Evolutionary conservation across 92 coral and sea anemone species (phyloP).

Genomic region (Metridium senile): DNA sequence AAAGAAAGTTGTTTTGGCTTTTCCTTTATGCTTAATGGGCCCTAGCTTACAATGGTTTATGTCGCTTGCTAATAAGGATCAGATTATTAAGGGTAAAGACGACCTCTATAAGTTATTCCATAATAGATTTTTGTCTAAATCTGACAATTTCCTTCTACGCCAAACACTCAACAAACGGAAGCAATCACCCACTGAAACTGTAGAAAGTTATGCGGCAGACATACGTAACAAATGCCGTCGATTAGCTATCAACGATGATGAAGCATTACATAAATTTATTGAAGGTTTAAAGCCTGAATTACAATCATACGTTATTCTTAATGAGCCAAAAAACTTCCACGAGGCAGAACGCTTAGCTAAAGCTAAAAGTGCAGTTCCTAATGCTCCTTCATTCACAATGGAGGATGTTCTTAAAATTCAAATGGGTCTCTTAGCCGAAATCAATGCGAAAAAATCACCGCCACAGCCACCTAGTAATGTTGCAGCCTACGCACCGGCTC

Average conservation of each 20-base stretch:
- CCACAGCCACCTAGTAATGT: too few relatives aligned
- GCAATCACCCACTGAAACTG: background rate
- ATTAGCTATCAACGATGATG: background rate
- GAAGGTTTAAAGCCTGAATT: background rate
- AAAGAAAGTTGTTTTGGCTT: too few relatives aligned
- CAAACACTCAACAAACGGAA: conserved; percentile 2
- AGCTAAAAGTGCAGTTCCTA: background rate
- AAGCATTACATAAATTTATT: conserved; percentile 1
- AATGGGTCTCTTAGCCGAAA: background rate
- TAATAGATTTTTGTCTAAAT: background rate
- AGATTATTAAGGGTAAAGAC: too few relatives aligned
- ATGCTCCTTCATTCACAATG: background rate
- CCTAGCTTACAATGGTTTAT: too few relatives aligned
- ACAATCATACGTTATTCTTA: background rate
- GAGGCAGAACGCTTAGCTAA: background rate
- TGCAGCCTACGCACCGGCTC: too few relatives aligned
- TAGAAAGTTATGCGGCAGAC: background rate
- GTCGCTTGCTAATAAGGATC: too few relatives aligned
- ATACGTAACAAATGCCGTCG: conserved; percentile 15
- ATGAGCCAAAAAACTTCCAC: background rate
- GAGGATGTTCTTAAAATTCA: background rate
- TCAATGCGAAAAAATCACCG: too few relatives aligned
- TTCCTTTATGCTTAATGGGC: too few relatives aligned
- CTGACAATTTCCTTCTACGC: conserved; percentile 16
- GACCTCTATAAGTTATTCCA: too few relatives aligned